Evolutionary conservation across 92 coral and sea anemone genomes (phyloP).

Genomic region (Nematostella vectensis): DNA sequence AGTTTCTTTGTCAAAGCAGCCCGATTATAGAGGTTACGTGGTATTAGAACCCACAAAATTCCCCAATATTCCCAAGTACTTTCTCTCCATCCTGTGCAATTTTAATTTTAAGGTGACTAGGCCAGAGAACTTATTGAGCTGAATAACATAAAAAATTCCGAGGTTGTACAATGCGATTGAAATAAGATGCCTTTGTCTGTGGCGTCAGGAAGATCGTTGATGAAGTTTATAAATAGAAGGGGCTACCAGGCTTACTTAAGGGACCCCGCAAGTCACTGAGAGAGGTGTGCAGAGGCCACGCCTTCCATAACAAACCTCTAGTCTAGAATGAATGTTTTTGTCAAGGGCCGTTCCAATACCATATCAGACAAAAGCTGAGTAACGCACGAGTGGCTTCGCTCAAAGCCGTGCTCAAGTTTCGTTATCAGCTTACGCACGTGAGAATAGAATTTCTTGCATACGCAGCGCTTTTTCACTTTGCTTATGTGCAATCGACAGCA

Average conservation of each 20-base stretch:
- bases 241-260: not conserved
- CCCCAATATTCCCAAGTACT: too few species aligned
- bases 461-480: not conserved
- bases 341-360: not conserved
- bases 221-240: not conserved
- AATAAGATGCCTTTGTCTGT: too few species aligned
- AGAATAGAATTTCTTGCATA: not conserved
- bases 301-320: not conserved
- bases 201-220: not conserved
- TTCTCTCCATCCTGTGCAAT: too few species aligned
- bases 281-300: not conserved
- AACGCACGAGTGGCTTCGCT: not conserved
- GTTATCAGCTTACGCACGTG: not conserved
- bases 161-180: too few species aligned
- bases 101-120: too few species aligned
- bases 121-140: too few species aligned
- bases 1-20: too few species aligned
- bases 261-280: not conserved
- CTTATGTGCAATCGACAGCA: not conserved
- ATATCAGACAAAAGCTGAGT: not conserved
- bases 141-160: too few species aligned
- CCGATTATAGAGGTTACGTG: too few species aligned
- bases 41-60: too few species aligned
- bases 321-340: not conserved
- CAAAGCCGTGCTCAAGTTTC: not conserved